Conservation (phyloP, 2,888 invertebrate species). For the Choristoneura rosaceana region DNA sequence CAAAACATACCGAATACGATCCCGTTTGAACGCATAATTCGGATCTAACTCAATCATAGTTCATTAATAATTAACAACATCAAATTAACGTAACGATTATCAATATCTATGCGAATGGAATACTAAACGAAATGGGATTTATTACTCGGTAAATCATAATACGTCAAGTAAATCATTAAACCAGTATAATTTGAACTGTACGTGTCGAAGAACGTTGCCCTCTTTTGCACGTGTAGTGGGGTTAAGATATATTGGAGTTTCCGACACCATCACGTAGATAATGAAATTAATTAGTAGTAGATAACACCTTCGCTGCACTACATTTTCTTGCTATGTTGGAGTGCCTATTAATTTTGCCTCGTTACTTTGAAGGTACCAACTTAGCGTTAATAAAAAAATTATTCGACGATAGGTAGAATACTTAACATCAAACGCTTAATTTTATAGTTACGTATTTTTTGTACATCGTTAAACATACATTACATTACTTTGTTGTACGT, state of each 20-base stretch:
- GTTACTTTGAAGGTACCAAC: no score
- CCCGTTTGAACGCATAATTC: conserved; percentile 12
- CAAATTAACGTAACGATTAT: conserved; percentile 51
- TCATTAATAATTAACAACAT: conserved; percentile 25
- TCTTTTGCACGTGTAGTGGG: conserved; percentile 25
- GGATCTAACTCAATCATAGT: conserved; percentile 19
- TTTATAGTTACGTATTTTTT: no score
- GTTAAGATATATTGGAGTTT: conserved; percentile 51
- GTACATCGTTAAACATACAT: no score
- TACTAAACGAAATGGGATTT: conserved; percentile 60
- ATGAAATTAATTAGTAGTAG: conserved; percentile 69
- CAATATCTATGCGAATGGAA: conserved; percentile 45
- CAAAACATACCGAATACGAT: not conserved
- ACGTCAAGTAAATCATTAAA: conserved; percentile 60
- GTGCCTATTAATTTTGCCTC: conserved; percentile 11
- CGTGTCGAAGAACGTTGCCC: not conserved
- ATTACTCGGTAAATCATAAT: conserved; percentile 64
- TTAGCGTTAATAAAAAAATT: no score
- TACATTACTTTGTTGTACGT: no score
- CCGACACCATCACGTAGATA: conserved; percentile 53
- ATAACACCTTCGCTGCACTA: conserved; percentile 55
- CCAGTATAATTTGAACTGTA: conserved; percentile 51
- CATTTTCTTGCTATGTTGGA: conserved; percentile 43
- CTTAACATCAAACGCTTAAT: no score
- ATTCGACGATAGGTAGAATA: no score